Evolutionary conservation across 2,797 vertebrate genomes (phyloP).

Genomic region (Manis crassicaudata): DNA sequence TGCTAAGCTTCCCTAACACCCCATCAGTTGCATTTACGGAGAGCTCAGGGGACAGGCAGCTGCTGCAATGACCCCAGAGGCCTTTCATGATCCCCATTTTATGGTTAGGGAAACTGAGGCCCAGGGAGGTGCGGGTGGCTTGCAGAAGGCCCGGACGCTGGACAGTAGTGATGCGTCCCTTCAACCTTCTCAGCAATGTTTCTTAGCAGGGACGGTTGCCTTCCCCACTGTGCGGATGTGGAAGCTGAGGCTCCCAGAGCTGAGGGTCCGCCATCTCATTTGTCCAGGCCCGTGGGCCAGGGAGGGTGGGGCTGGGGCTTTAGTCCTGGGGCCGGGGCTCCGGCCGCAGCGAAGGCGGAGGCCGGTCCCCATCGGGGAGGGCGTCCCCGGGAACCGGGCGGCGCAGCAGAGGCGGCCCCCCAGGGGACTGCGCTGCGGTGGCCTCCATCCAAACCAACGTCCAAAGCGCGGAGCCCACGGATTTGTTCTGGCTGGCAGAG

Average conservation of each 20-base stretch:
- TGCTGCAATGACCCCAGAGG: background rate
- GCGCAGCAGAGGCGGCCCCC: background rate
- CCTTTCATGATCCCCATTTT: background rate
- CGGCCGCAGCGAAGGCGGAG: background rate
- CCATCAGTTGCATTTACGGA: background rate
- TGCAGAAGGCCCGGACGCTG: background rate
- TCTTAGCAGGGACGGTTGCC: background rate
- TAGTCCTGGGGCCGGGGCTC: background rate
- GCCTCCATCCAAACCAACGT: background rate
- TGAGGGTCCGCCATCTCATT: background rate
- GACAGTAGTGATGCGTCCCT: background rate
- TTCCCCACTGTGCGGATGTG: background rate
- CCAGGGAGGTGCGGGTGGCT: background rate
- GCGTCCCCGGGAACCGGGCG: fast-evolving
- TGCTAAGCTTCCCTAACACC: background rate
- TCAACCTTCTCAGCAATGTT: background rate
- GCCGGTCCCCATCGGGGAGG: fast-evolving
- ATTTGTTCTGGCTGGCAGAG: background rate
- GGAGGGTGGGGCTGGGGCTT: background rate
- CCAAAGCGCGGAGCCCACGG: background rate
- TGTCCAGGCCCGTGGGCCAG: background rate
- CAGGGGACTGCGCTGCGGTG: background rate
- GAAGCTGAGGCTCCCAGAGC: background rate
- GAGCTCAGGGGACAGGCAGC: background rate
- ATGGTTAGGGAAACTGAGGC: background rate